Base-by-base conservation (phyloP, 2,888 invertebrate genomes). In the Mantis religiosa region DNA sequence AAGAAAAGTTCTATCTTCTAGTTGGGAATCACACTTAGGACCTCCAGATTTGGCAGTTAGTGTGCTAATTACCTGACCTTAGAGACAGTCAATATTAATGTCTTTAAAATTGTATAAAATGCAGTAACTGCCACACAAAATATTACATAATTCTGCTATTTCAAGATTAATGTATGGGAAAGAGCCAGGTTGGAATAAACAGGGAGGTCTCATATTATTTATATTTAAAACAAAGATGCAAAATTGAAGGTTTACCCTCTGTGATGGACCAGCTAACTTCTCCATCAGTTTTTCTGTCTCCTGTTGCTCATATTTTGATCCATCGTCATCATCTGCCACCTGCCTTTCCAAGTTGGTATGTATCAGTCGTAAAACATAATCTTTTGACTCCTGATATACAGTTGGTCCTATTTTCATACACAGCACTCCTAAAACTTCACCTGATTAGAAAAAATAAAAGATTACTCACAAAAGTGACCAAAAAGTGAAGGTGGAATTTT, bases 371-470 rank as follows among this genome's bases (percentile, higher is more conserved):
- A 94, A 89, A n/a, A 94, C 92, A 85, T 91, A 90, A 41, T 92
- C 91, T 90, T 92, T 92, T 81, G 91, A 91, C 30, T 91, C 91
- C 34, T 90, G 91, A 91, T 93, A 94, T 4, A 94, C 91, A 30
- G 91, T 90, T n/a, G 92, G 90, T 1, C 94, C 94, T 89, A 92
- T 90, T 88, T 92, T 92, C 85, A 91, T 91, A 91, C 93, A 93
- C 34, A 94, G 91, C n/a, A 92, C 91, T 28, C 94, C 94, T 87
- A 94, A 90, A 20, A 93, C 92, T 91, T 93, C 93, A 89, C 94
- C 94, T 93, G 90, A 6, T 71, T 20, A 41, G 41, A 41, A 12
- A 41, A 41, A 41, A 41, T 12, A 12, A 41, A 41, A 41, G 41
- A 41, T 41, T 12, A 41, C 12, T 41, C 12, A 41, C 12, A 41